Percentiles rank a stretch among this genome's conserved stretches.
These are phyloP conservation scores for Lycaon pictus DNA, from an alignment of 2,113 vertebrate genomes.

Conservation along the genomic window DNA sequence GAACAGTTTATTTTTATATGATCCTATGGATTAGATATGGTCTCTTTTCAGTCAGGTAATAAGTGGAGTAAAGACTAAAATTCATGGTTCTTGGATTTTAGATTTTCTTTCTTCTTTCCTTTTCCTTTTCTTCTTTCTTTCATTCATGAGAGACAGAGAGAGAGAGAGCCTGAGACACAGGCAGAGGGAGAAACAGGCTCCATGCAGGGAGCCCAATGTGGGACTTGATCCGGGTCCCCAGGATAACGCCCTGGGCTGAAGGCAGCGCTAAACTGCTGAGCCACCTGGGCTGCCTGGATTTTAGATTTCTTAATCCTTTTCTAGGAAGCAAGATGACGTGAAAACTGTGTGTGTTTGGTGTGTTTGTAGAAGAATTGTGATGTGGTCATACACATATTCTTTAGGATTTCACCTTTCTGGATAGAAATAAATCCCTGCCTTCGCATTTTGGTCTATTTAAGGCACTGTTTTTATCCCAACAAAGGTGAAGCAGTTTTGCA, in stretches of 20 bases:
- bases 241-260: too few relatives aligned
- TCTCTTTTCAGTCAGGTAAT: constrained; percentile 5
- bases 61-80: constrained; percentile 36
- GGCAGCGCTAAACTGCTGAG: too few relatives aligned
- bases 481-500: background rate
- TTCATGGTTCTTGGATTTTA: background rate
- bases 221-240: too few relatives aligned
- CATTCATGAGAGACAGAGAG: too few relatives aligned
- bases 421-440: background rate
- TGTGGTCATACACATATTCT: background rate
- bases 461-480: constrained; percentile 22
- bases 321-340: background rate
- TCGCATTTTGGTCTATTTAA: background rate
- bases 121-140: too few relatives aligned
- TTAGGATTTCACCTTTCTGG: constrained; percentile 38
- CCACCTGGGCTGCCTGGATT: background rate
- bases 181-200: too few relatives aligned
- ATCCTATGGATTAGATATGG: background rate
- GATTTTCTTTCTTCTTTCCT: background rate
- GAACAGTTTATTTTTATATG: constrained; percentile 27
- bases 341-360: background rate
- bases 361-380: background rate
- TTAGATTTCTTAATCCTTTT: constrained; percentile 23
- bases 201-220: too few relatives aligned
- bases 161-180: too few relatives aligned